Evolutionary conservation across 2,888 invertebrate species (phyloP), one percentile per base, ranked within the genome.

Genomic region (Galerucella nymphaeae): DNA sequence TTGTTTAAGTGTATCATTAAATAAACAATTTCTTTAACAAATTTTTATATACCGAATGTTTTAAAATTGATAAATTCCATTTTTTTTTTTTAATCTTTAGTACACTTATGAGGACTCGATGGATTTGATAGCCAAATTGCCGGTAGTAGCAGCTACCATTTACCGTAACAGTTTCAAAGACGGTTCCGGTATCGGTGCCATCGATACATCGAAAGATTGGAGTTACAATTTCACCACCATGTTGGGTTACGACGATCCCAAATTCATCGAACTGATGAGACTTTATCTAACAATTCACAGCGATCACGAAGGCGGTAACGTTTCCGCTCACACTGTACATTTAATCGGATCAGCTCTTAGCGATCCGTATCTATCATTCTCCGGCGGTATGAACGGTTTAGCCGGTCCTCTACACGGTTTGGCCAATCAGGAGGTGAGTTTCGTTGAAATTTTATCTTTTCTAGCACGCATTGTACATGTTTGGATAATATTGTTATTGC

Each of bases 251-350:
- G 93, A 95, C 78, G 91, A 95, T 84, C 89, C 92, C 3, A 85
- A 91, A 80, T 98, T 98, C 88, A 93, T 93, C 63, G 98, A 98
- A 87, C 91, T 98, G 67, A 93, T 98, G 94, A 90, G 98, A 71
- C 89, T 98, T 45, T 98, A 98, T 87, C 91, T 98, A 78, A 96
- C 96, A 73, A 96, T 97, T 82, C 97, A 97, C 90, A 95, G 95
- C 88, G 97, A 98, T 86, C 97, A 98, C 88, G 97, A 98, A 87
- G 97, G 97, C 79, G 97, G 98, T 80, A 98, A 98, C 86, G 98
- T 98, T 8, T 96, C 96, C 10, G 98, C 98, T 2, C 98, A 98
- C 87, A 94, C 97, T 0, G 94, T 94, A 14, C 98, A 98, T 87
- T 88, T 98, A 85, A 97, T 98, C 4, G 97, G 95, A 50, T 97